Conservation (phyloP, 2,888 invertebrate species). For the Parnassius smintheus region DNA sequence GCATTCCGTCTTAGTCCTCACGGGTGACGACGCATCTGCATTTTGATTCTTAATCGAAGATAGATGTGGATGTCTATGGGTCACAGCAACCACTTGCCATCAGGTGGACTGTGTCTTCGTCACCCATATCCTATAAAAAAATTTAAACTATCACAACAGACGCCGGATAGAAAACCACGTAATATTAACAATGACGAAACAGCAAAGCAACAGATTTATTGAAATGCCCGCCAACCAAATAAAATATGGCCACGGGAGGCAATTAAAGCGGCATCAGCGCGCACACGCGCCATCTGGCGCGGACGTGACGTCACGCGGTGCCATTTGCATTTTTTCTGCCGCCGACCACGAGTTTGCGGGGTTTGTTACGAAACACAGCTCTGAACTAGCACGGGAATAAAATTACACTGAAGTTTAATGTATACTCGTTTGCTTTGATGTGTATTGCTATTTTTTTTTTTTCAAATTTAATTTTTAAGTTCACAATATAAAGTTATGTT, state of each 20-base stretch:
- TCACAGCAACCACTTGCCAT: too few relatives aligned
- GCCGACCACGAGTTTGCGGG: conserved; percentile 25
- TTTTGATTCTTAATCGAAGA: too few relatives aligned
- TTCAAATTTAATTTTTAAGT: too few relatives aligned
- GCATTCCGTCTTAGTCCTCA: too few relatives aligned
- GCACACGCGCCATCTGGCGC: conserved; percentile 36
- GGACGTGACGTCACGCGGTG: conserved; percentile 43
- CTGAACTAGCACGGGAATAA: conserved; percentile 9
- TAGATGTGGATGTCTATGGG: too few relatives aligned
- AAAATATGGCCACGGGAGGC: conserved; percentile 25
- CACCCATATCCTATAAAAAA: too few relatives aligned
- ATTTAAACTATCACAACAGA: too few relatives aligned
- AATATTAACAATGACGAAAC: conserved; percentile 3
- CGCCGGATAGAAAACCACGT: conserved; percentile 1
- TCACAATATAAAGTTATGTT: too few relatives aligned
- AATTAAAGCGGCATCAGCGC: conserved; percentile 42
- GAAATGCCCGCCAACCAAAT: conserved; percentile 21
- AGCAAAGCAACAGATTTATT: conserved; percentile 1
- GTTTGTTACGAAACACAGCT: conserved; percentile 12
- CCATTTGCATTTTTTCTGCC: conserved; percentile 44
- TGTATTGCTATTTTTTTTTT: too few relatives aligned
- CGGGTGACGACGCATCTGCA: too few relatives aligned
- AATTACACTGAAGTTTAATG: conserved; percentile 8
- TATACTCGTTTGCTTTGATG: background rate
- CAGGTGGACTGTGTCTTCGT: too few relatives aligned